Evolutionary conservation across 2,797 vertebrate genomes (phyloP), one percentile per base, ranked within the genome.

Genomic region (Spondyliosoma cantharus): DNA sequence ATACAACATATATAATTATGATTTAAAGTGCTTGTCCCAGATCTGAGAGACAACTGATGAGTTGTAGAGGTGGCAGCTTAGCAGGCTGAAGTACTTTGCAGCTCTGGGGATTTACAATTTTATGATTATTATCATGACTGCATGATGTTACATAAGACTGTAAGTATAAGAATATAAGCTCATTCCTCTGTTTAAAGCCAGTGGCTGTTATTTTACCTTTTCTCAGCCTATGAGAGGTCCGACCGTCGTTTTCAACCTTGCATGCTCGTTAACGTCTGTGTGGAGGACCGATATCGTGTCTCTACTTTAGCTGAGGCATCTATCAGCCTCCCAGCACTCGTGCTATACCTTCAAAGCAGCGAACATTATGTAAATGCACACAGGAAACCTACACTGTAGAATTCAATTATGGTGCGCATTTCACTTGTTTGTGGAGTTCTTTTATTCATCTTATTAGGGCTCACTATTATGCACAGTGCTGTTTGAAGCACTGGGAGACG

Each of bases 291-390:
- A 29, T 46, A 8, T 68, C 2, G 2, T 50, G 9, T 60, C 68
- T 57, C 29, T 24, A 11, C 64, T 37, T 29, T 22, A 3, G 19
- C 46, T n/a, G 17, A 32, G 20, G 53, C 50, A 56, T 67, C 46
- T 32, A 17, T 27, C 68, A 22, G 65, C 74, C 60, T 56, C 60
- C 15, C 14, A n/a, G 63, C 54, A 24, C 53, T 22, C 46, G 13
- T n/a, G 49, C 43, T 53, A 25, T 53, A 70, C 54, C 56, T 77
- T 77, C 73, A 80, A 86, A 74, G 80, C 67, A 69, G 48, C 58
- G 59, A 48, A 29, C 50, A 52, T 54, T 48, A 62, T 82, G 29
- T 46, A 63, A 59, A 77, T 59, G 70, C 42, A 78, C 29, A 63
- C 20, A 48, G 49, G n/a, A 27, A 43, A n/a, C 62, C 45, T 57